Percentiles rank a stretch among this genome's conserved stretches.
Conservation (phyloP, 2,113 vertebrate genomes). For the Elanus axillaris region DNA sequence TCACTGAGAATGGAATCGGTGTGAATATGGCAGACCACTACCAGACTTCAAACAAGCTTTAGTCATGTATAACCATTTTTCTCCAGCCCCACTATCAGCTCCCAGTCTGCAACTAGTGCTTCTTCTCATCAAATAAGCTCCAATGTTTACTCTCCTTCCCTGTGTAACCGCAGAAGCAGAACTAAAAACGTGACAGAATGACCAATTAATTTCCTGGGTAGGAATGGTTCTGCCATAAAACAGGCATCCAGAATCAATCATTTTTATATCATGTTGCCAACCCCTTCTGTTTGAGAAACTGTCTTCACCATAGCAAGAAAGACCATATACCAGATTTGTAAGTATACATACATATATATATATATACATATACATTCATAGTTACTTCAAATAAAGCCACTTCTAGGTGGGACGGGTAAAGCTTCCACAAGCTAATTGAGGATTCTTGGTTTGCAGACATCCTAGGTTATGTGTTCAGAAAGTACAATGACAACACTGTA, state of each 20-base stretch:
- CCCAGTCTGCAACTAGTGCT: not conserved
- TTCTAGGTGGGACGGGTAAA: not conserved
- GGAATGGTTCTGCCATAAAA: not conserved
- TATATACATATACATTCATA: not conserved
- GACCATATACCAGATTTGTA: not conserved
- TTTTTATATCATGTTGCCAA: not conserved
- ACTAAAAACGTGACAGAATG: not conserved
- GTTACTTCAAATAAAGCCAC: not conserved
- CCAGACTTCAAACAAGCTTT: not conserved
- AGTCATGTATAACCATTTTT: not conserved
- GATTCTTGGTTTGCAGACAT: not conserved
- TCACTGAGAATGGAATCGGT: not conserved
- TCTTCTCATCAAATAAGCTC: not conserved
- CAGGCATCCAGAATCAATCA: not conserved
- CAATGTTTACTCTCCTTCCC: not conserved
- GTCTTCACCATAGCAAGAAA: not conserved
- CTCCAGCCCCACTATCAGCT: not conserved
- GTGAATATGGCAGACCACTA: not conserved
- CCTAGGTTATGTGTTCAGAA: not conserved
- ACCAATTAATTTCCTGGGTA: not conserved
- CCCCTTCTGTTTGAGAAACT: not conserved
- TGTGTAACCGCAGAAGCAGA: not conserved
- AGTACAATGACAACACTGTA: not conserved
- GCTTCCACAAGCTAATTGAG: not conserved
- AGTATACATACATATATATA: not conserved